Conservation (phyloP, 2,888 invertebrate species). For the Auanema freiburgensis region DNA sequence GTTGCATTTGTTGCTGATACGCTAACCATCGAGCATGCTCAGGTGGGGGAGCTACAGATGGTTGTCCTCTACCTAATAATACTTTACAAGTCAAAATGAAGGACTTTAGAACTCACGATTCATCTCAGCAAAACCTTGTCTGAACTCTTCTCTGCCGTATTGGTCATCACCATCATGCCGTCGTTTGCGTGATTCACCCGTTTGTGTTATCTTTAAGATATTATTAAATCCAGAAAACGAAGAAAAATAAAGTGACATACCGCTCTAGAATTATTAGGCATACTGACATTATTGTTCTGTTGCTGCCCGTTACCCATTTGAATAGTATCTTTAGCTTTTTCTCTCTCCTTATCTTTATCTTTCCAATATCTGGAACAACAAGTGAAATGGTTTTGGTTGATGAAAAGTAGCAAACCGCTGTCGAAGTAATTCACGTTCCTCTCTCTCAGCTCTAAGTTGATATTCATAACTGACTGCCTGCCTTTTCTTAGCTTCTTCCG, state of each 20-base stretch:
- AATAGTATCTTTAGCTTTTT: too few species aligned
- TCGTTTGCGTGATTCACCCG: constrained; percentile 2
- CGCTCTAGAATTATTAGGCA: neutral
- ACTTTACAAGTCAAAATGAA: neutral
- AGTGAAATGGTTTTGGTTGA: too few species aligned
- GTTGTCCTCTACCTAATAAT: neutral
- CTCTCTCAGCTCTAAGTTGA: neutral
- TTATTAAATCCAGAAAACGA: neutral
- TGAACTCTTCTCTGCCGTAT: neutral
- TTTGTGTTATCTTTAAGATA: neutral
- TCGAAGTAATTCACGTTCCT: constrained; percentile 1
- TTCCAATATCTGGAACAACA: too few species aligned
- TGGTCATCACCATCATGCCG: constrained; percentile 4
- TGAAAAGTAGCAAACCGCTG: neutral
- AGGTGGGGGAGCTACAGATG: too few species aligned
- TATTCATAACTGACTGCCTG: neutral
- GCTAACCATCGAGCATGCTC: constrained; percentile 1
- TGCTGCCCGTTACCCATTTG: too few species aligned
- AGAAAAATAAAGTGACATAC: neutral
- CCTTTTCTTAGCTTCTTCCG: neutral
- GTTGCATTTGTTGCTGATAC: constrained; percentile 5
- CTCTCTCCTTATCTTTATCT: too few species aligned
- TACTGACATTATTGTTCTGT: too few species aligned
- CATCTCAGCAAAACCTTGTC: constrained; percentile 1
- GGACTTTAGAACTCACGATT: neutral